Evolutionary conservation across 2,113 vertebrate genomes (phyloP).

Genomic region (Danio rerio): GRCz12tu NC_133183.1:25031501-25032000

Average conservation of each 20-base stretch:
- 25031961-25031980: slow-evolving; percentile 62
- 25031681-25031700: not conserved
- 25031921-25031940: slow-evolving; percentile 59
- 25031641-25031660: no score
- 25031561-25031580: no score
- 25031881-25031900: slow-evolving; percentile 53
- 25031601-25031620: no score
- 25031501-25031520: no score
- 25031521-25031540: no score
- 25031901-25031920: slow-evolving; percentile 54
- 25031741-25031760: no score
- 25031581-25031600: no score
- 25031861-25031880: slow-evolving; percentile 51
- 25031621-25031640: no score
- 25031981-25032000: slow-evolving; percentile 60
- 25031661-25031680: not conserved
- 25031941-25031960: slow-evolving; percentile 62
- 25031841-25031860: not conserved
- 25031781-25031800: not conserved
- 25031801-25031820: slow-evolving; percentile 5
- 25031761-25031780: slow-evolving; percentile 7
- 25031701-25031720: not conserved
- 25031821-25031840: not conserved
- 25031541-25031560: no score
- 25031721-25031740: not conserved